Conservation (phyloP, 2,113 vertebrate genomes). For the Rhipidura dahli region DNA sequence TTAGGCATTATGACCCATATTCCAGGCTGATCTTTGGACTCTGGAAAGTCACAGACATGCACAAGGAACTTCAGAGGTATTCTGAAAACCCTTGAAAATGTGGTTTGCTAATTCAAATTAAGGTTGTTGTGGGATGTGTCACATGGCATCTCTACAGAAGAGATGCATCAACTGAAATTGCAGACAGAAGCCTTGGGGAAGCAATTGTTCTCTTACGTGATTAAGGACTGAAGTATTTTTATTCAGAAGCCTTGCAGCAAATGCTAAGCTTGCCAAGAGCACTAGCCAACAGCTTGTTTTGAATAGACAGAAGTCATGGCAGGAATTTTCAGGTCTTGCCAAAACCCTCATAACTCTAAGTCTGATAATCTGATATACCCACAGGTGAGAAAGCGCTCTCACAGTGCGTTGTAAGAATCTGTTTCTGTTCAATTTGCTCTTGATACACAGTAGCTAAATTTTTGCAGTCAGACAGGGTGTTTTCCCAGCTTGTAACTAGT, state of each 20-base stretch:
- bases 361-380: slow-evolving; percentile 46
- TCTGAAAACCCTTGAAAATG: neutral
- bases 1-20: neutral
- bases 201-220: slow-evolving; percentile 23
- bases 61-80: neutral
- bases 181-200: slow-evolving; percentile 45
- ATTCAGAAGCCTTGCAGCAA: slow-evolving; percentile 27
- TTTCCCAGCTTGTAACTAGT: neutral
- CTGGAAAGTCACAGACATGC: neutral
- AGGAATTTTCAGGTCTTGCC: slow-evolving; percentile 52
- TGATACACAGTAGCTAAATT: neutral
- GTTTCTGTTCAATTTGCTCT: neutral
- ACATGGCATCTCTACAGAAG: neutral
- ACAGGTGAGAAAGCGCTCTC: slow-evolving; percentile 42
- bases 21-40: neutral
- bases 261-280: slow-evolving; percentile 25
- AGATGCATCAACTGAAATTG: neutral
- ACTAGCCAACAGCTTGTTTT: slow-evolving; percentile 42
- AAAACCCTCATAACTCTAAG: neutral
- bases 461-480: neutral
- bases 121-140: neutral
- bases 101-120: neutral
- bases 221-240: neutral
- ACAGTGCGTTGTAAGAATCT: neutral
- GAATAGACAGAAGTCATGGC: slow-evolving; percentile 44